These are phyloP conservation scores for Coleophora deauratella DNA, from an alignment of 2,888 invertebrate species.

Conservation along the genomic window DNA sequence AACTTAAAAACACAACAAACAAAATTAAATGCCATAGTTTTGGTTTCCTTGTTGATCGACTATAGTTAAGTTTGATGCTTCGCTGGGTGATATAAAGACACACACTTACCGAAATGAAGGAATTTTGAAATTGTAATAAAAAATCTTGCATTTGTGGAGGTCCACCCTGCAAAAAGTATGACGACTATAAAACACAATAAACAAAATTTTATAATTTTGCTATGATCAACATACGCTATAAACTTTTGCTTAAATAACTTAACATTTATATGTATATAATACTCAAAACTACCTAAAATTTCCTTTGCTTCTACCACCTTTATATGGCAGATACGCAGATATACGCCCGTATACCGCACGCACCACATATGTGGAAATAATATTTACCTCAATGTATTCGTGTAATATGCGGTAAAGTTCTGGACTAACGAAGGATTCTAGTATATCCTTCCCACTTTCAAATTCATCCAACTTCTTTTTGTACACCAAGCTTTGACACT, in stretches of 20 bases:
- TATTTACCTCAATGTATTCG: conserved; percentile 34
- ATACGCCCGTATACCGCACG: not conserved
- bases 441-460: conserved; percentile 21
- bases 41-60: too few relatives aligned
- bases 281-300: too few relatives aligned
- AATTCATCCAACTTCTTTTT: conserved; percentile 30
- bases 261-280: too few relatives aligned
- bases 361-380: not conserved
- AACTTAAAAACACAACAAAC: too few relatives aligned
- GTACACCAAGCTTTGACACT: conserved; percentile 20
- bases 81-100: not conserved
- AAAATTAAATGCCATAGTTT: too few relatives aligned
- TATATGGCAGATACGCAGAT: too few relatives aligned
- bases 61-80: too few relatives aligned
- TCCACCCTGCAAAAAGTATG: conserved; percentile 15
- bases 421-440: conserved; percentile 21
- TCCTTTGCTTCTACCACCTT: too few relatives aligned
- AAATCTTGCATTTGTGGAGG: conserved; percentile 17
- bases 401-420: conserved; percentile 27
- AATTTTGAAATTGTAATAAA: too few relatives aligned
- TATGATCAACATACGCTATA: too few relatives aligned
- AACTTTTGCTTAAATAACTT: too few relatives aligned
- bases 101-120: conserved; percentile 21
- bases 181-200: not conserved
- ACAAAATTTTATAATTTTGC: conserved; percentile 1